Evolutionary conservation across 2,797 vertebrate species (phyloP), one percentile per base, ranked within the genome.

Genomic region (Melanotaenia parkinsoni): DNA sequence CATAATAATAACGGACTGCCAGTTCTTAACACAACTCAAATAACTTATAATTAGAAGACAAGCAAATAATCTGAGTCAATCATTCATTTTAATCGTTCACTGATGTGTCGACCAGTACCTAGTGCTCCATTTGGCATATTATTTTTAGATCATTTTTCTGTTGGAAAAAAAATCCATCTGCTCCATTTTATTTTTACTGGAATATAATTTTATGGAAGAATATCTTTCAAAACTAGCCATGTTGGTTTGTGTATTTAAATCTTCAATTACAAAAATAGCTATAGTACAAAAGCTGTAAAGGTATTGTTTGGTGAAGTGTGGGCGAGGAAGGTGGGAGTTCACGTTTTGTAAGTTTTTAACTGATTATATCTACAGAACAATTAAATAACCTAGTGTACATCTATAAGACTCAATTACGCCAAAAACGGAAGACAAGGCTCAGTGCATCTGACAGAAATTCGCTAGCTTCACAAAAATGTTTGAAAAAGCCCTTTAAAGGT

Each of bases 191-290:
- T 54, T 28, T 70, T 32, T 65, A 66, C 35, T 73, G 67, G 63
- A 67, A 82, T 69, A 76, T 37, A 61, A 72, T 72, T 79, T 75
- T 53, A 79, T 59, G 51, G 67, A 77, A 60, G 78, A 64, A 60
- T 60, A 13, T 64, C 72, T 53, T 50, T 73, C 66, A 77, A 82
- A 88, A 79, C 80, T 68, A 79, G 74, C 74, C 72, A 56, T 43
- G 54, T 80, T 58, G 58, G 71, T 74, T 63, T 59, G 73, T 58
- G 70, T 71, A 58, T 74, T 84, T 50, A 35, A 67, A 51, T 77
- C 45, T 51, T 73, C 72, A 60, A 26, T 83, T 94, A 94, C 43
- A 94, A 94, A 93, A 94, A 94, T 93, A 94, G 87, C 89, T 92
- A 88, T 88, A 87, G 86, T 93, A 93, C 70, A 94, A 94, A 94